Evolutionary conservation across 2,113 vertebrate genomes (phyloP), one percentile per base, ranked within the genome.

Genomic region (Semnopithecus entellus): DNA sequence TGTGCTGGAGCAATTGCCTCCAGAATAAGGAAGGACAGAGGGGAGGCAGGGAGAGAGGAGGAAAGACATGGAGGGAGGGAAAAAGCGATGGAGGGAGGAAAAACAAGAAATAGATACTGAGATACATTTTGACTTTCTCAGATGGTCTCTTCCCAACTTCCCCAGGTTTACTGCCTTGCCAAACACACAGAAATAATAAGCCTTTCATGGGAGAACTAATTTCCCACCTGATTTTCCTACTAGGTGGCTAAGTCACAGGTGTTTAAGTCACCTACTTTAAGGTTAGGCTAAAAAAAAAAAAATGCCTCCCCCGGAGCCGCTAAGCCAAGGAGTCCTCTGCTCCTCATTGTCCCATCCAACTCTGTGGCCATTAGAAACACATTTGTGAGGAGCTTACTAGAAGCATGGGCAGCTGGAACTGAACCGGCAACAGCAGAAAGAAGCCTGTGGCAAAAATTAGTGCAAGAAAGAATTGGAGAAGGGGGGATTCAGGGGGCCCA

Each of bases 201-300:
- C 20, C 45, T 93, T 82, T 38, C 23, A n/a, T 10, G 38, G 52
- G 57, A 10, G 50, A 92, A 32, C 32, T 52, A 1, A 22, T 0
- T 8, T 0, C 0, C 82, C 2, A 81, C 8, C 64, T 16, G 35
- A 0, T 75, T 76, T 83, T n/a, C 20, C 55, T 50, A 4, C 52
- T 18, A n/a, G 35, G 14, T 25, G 17, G 27, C 43, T 45, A 9
- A 94, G 20, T 61, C 3, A 16, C 8, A 23, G 9, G 4, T 13
- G 2, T 57, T 35, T 16, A 61, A 40, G 10, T 0, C 0, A 35
- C 8, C 40, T 72, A 3, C 48, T 90, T 50, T 40, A 59, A 82
- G 25, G 52, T 17, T 61, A 55, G 13, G 30, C 20, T n/a, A 2
- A 4, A 64, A 25, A 61, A 81, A 82, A 61, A 22, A 57, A 81